Conservation (phyloP, 2,113 vertebrate genomes). For the Dipodomys stephensi region DNA sequence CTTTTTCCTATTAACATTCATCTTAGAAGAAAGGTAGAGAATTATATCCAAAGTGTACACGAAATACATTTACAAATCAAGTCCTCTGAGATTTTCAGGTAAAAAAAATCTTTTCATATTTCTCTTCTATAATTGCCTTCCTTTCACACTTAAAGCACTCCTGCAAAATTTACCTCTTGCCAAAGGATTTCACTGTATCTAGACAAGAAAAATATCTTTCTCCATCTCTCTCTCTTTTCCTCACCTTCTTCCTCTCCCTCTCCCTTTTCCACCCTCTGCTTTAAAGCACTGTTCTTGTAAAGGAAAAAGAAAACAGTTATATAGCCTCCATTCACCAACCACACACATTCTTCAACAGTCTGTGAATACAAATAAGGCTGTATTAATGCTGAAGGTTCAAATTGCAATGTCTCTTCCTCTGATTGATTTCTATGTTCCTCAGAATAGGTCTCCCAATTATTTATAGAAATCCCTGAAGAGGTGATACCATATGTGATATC, state of each 20-base stretch:
- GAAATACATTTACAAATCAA: constrained; percentile 50
- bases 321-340: background rate
- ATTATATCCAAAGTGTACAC: constrained; percentile 58
- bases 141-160: constrained; percentile 11
- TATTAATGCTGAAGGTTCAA: background rate
- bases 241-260: too few relatives aligned
- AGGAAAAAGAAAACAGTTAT: background rate
- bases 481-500: background rate
- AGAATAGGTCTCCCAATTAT: constrained; percentile 45
- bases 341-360: background rate
- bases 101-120: constrained; percentile 45
- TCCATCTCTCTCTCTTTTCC: too few relatives aligned
- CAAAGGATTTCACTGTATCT: constrained; percentile 31
- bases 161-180: constrained; percentile 31
- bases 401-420: background rate
- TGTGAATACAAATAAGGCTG: constrained; percentile 24
- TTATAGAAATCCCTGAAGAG: constrained; percentile 27
- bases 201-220: background rate
- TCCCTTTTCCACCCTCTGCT: too few relatives aligned
- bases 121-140: constrained; percentile 41
- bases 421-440: constrained; percentile 8
- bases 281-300: constrained; percentile 35
- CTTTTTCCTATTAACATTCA: background rate
- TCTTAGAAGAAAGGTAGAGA: constrained; percentile 39
- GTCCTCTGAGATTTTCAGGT: background rate